Base-by-base conservation (phyloP, 2,113 vertebrate species). In the Pangasianodon gigas region DNA sequence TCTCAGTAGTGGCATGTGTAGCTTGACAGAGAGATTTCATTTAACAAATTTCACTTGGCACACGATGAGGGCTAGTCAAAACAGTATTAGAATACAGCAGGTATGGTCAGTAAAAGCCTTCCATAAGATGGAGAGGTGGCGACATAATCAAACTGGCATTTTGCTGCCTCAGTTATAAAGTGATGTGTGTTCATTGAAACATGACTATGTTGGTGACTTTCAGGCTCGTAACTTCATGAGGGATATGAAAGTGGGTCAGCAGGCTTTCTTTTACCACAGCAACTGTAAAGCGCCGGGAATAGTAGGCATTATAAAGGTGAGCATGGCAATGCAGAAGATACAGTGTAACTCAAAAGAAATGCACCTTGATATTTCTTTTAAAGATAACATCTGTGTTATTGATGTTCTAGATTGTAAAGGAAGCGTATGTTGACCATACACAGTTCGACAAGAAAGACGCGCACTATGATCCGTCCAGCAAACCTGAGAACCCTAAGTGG, bases 181-280 rank as follows among this genome's bases (percentile, higher is more conserved):
- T 48, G 75, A 79, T 79, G 44, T 26, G 75, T 29, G 29, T 80
- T 51, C 21, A 29, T 4, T 48, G 24, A 48, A 29, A 6, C 11
- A 29, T 52, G 77, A n/a, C 48, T 54, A 19, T 41, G 37, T 60
- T 62, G 9, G 19, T 89, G 62, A 13, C 86, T 85, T 79, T 84
- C 92, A 99, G 98, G 98, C 98, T 41, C 97, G 98, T 67, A 99
- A 99, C 92, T 99, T 98, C 91, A 96, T 99, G 95, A 96, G 96
- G 91, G 96, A 97, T 92, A 99, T 99, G 98, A 97, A 97, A 89
- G 90, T 95, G 11, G 97, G 96, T 9, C 97, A 99, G 84, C 89
- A 95, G 91, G 98, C 97, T 6, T 99, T 99, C 95, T 99, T 99
- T 95, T 99, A 99, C 94, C 98, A 99, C 94, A 99, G 98, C 89